A percentile compares a stretch with the other conserved stretches of the same genome.
Conservation (phyloP, 92 coral and sea anemone species). For the Porites lobata region DNA sequence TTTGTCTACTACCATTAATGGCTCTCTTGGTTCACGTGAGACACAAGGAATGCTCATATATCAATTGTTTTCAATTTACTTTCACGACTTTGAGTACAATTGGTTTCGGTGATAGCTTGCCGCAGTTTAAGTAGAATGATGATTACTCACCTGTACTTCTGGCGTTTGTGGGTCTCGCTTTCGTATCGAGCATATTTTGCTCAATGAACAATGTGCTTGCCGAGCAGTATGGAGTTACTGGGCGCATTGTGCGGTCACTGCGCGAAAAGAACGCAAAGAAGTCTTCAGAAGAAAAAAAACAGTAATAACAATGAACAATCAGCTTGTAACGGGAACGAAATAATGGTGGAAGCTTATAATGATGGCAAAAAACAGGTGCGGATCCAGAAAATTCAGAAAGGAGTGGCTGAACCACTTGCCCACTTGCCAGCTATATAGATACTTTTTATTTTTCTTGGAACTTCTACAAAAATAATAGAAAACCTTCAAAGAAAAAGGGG, state of each 20-base stretch:
- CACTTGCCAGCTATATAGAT: too few species aligned
- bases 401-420: too few species aligned
- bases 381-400: too few species aligned
- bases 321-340: background rate
- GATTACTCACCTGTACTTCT: slow-evolving; percentile 65
- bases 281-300: background rate
- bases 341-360: background rate
- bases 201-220: slow-evolving; percentile 73
- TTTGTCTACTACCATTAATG: slow-evolving; percentile 60
- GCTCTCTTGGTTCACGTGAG: slow-evolving; percentile 50
- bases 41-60: slow-evolving; percentile 72
- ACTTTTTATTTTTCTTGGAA: too few species aligned
- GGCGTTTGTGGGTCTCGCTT: slow-evolving; percentile 79
- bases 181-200: slow-evolving; percentile 86
- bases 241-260: slow-evolving; percentile 59
- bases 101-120: slow-evolving; percentile 87
- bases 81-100: slow-evolving; percentile 84
- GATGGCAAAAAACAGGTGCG: too few species aligned
- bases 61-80: slow-evolving; percentile 78
- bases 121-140: slow-evolving; percentile 47
- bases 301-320: background rate
- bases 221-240: slow-evolving; percentile 76
- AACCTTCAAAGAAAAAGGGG: too few species aligned
- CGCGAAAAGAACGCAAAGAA: slow-evolving; percentile 25
- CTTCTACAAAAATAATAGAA: too few species aligned